phyloP scores from a whole-genome alignment of 2,113 vertebrate genomes.

The Atherinomorus stipes region DNA sequence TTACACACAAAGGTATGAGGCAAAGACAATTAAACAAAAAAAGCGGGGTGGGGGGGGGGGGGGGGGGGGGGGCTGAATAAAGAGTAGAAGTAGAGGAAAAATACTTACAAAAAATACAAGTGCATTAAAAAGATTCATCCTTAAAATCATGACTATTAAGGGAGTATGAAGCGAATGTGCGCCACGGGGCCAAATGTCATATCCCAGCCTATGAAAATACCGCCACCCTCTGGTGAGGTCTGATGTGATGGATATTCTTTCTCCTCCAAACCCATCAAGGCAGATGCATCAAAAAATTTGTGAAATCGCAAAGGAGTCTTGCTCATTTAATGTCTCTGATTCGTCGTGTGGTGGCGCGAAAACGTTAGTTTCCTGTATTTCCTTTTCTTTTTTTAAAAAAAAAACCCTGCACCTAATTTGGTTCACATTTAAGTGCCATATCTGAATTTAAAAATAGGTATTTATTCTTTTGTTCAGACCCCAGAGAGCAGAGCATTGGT shows the following conservation, averaged over 20 bases:
- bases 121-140: neutral
- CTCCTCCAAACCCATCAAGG: neutral
- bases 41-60: no score
- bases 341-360: constrained; percentile 42
- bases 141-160: neutral
- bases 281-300: neutral
- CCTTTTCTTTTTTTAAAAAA: no score
- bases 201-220: constrained; percentile 40
- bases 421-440: constrained; percentile 10
- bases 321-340: constrained; percentile 1
- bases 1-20: neutral
- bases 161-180: constrained; percentile 19
- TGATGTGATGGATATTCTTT: neutral
- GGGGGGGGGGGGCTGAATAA: no score
- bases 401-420: neutral
- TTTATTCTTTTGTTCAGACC: constrained; percentile 36
- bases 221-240: constrained; percentile 65
- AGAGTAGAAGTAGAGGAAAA: neutral
- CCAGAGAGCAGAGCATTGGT: constrained; percentile 47
- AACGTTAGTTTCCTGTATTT: neutral
- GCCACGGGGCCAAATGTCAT: constrained; percentile 54
- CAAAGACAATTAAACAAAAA: no score
- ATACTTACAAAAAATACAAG: neutral
- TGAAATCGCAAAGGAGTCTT: neutral
- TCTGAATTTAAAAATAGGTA: constrained; percentile 19